Evolutionary conservation across 2,888 invertebrate species (phyloP).

Genomic region (Lycocerus yunnanus): DNA sequence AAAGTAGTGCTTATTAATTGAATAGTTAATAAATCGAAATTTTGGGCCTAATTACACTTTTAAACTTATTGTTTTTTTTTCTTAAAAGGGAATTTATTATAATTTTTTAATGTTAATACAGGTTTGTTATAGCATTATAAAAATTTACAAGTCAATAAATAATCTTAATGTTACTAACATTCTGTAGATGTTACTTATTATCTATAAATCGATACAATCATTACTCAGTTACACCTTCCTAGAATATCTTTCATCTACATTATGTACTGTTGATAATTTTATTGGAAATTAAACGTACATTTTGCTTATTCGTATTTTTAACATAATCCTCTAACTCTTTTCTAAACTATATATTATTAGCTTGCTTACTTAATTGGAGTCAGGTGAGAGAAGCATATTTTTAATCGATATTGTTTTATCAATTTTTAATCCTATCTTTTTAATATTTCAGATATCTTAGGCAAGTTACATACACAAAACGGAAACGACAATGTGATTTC

Average conservation of each 20-base stretch:
- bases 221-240: slow-evolving; percentile 32
- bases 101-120: slow-evolving; percentile 1
- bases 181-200: slow-evolving; percentile 30
- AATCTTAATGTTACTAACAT: slow-evolving; percentile 21
- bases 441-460: slow-evolving; percentile 29
- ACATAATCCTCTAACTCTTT: neutral
- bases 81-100: neutral
- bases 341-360: slow-evolving; percentile 1
- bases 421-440: neutral
- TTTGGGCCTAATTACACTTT: slow-evolving; percentile 13
- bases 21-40: slow-evolving; percentile 16
- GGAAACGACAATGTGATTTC: slow-evolving; percentile 30
- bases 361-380: neutral
- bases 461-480: slow-evolving; percentile 11
- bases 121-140: slow-evolving; percentile 2
- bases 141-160: slow-evolving; percentile 24
- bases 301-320: slow-evolving; percentile 42
- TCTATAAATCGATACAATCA: slow-evolving; percentile 49
- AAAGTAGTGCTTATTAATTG: slow-evolving; percentile 2
- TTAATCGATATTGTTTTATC: neutral
- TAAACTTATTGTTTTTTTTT: neutral
- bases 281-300: slow-evolving; percentile 50
- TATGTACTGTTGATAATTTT: slow-evolving; percentile 39
- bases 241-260: slow-evolving; percentile 6
- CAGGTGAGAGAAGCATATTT: slow-evolving; percentile 16